Conservation (phyloP, 2,113 vertebrate genomes). For the Ceyx margarethae region DNA sequence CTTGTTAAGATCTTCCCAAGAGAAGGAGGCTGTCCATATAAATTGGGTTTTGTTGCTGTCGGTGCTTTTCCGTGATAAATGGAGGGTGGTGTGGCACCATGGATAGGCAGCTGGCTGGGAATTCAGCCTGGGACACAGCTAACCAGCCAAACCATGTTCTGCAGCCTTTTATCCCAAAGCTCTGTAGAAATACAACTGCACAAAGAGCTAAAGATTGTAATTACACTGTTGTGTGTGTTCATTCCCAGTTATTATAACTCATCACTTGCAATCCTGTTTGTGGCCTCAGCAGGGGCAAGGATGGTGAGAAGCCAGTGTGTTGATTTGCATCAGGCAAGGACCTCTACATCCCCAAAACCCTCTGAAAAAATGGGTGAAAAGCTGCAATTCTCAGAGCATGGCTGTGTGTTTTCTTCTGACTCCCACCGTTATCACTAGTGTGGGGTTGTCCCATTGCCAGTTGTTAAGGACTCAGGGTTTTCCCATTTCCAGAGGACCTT, state of each 20-base stretch:
- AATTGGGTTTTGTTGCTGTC: background rate
- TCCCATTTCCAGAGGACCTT: background rate
- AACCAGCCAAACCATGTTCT: background rate
- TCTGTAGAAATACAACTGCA: background rate
- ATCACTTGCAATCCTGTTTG: fast-evolving
- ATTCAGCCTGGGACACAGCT: background rate
- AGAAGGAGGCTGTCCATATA: background rate
- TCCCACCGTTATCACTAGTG: fast-evolving
- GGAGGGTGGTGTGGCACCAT: background rate
- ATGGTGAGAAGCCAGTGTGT: background rate
- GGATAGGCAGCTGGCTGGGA: background rate
- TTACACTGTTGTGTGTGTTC: background rate
- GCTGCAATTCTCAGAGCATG: background rate
- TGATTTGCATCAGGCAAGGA: background rate
- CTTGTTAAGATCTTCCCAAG: background rate
- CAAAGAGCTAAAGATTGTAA: background rate
- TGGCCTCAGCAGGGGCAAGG: background rate
- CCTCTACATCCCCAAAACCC: background rate
- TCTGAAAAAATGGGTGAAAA: background rate
- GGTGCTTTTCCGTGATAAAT: background rate
- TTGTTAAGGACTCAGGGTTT: background rate
- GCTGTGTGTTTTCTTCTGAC: background rate
- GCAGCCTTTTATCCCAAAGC: background rate
- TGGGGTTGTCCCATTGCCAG: background rate
- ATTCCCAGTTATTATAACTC: background rate